Evolutionary conservation across 1,140 invertebrate species (phyloP).

Genomic region (Neoseiulus cucumeris): DNA sequence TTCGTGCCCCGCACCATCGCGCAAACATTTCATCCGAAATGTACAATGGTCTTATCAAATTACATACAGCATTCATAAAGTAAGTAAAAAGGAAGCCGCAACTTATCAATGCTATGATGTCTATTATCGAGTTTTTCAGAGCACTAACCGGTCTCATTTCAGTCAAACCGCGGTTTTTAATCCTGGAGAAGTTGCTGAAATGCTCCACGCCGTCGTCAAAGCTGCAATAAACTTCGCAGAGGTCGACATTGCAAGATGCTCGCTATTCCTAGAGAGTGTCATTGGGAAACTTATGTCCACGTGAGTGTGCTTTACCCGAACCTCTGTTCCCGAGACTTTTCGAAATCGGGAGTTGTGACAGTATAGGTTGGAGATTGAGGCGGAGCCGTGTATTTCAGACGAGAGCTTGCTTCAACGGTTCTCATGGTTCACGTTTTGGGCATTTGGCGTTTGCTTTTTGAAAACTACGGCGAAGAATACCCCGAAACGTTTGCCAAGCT

Average conservation of each 20-base stretch:
- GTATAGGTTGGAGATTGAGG: background rate
- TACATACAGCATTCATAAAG: slow-evolving; percentile 1
- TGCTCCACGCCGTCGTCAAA: background rate
- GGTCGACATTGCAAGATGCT: background rate
- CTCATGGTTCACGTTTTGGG: background rate
- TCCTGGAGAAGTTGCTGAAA: background rate
- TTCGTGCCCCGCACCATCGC: background rate
- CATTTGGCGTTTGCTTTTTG: background rate
- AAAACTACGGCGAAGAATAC: background rate
- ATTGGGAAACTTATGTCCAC: background rate
- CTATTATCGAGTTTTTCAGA: too few relatives aligned
- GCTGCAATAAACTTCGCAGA: background rate
- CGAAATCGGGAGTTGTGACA: background rate
- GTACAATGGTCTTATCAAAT: background rate
- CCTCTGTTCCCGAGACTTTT: too few relatives aligned
- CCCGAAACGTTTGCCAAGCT: background rate
- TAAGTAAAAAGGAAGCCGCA: too few relatives aligned
- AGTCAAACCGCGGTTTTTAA: slow-evolving; percentile 3
- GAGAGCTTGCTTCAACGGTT: background rate
- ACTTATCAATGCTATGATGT: too few relatives aligned
- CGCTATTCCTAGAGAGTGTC: background rate
- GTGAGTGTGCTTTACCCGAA: background rate
- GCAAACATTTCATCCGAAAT: background rate
- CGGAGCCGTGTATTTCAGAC: background rate
- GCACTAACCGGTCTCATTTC: background rate